Conservation (phyloP, 2,888 invertebrate species). For the Altica lythri region DNA sequence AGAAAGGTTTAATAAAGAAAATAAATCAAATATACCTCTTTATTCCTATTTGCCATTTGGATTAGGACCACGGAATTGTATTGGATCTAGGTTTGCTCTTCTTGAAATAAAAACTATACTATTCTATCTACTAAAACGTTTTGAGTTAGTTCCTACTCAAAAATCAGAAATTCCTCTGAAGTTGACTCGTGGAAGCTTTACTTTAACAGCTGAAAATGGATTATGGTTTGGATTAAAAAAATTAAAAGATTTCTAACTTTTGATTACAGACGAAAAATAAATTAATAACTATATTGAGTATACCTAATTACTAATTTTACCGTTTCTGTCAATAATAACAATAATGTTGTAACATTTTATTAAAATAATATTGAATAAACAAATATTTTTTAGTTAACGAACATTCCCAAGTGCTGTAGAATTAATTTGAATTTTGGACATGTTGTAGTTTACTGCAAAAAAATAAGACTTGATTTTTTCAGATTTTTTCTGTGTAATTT, state of each 20-base stretch:
- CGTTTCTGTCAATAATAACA: too few relatives aligned
- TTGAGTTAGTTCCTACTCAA: slow-evolving; percentile 41
- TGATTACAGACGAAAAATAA: too few relatives aligned
- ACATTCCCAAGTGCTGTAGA: too few relatives aligned
- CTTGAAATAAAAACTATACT: slow-evolving; percentile 46
- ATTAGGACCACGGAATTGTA: slow-evolving; percentile 66
- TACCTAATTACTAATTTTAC: too few relatives aligned
- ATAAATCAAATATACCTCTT: slow-evolving; percentile 59
- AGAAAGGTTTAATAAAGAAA: slow-evolving; percentile 55
- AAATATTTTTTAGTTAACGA: too few relatives aligned
- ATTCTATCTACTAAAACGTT: slow-evolving; percentile 41
- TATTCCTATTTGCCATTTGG: slow-evolving; percentile 52
- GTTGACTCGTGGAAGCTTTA: slow-evolving; percentile 32
- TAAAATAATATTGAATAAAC: too few relatives aligned
- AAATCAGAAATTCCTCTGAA: slow-evolving; percentile 46
- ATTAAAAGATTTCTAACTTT: not conserved
- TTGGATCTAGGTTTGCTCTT: slow-evolving; percentile 57
- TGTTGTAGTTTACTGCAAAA: too few relatives aligned
- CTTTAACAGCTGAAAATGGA: slow-evolving; percentile 42
- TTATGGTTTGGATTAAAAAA: slow-evolving; percentile 46
- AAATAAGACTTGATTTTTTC: too few relatives aligned
- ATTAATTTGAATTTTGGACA: too few relatives aligned
- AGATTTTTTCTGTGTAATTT: too few relatives aligned
- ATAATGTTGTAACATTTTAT: too few relatives aligned
- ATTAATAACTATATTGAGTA: too few relatives aligned